phyloP scores from a whole-genome alignment of 2,113 vertebrate species.

The Herpailurus yagouaroundi region DNA sequence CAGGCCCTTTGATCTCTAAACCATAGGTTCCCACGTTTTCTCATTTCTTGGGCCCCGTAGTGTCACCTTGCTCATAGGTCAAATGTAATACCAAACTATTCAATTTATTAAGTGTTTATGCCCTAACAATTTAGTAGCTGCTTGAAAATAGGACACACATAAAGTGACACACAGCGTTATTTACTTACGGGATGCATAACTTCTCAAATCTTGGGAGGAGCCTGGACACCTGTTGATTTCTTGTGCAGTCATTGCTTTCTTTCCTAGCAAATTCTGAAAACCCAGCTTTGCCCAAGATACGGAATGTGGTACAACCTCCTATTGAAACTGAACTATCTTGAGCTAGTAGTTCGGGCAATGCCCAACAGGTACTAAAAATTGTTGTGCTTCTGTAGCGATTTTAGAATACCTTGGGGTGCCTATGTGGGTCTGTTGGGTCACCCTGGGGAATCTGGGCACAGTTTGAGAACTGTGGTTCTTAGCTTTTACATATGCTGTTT shows the following conservation, averaged over 20 bases:
- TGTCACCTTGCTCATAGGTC: neutral
- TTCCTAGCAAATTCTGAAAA: neutral
- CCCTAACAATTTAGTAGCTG: neutral
- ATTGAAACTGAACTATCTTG: neutral
- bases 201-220: neutral
- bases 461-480: neutral
- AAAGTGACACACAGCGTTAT: neutral
- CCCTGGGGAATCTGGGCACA: neutral
- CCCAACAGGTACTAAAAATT: neutral
- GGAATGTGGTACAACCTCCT: neutral
- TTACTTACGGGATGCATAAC: neutral
- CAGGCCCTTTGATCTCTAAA: fast-evolving
- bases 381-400: neutral
- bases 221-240: neutral
- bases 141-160: neutral
- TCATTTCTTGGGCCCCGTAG: neutral
- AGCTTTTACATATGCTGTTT: neutral
- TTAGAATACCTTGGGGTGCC: fast-evolving
- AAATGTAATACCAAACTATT: neutral
- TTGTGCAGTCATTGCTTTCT: neutral
- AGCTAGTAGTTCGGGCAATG: neutral
- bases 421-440: neutral
- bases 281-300: neutral
- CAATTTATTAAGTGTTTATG: neutral
- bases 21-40: neutral